Conservation (phyloP, 2,888 invertebrate species). For the Drosophila falleni region DNA sequence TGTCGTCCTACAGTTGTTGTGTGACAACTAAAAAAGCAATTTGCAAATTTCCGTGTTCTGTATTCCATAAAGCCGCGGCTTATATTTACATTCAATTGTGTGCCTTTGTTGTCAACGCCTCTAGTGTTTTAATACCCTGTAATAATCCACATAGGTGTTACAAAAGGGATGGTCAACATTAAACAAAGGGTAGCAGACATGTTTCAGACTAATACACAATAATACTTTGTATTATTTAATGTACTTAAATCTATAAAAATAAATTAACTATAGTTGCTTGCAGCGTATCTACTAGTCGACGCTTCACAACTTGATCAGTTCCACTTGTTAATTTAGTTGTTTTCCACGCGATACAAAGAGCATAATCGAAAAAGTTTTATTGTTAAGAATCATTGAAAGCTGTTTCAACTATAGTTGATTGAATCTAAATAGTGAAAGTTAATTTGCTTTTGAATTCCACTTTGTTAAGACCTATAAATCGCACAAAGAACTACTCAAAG, state of each 20-base stretch:
- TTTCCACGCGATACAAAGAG: conserved; percentile 14
- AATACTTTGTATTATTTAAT: no score
- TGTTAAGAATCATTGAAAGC: conserved; percentile 21
- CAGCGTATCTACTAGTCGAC: conserved; percentile 1
- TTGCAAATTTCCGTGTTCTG: conserved; percentile 37
- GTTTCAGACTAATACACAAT: no score
- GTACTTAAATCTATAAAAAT: no score
- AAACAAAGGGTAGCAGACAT: no score
- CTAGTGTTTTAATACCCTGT: conserved; percentile 16
- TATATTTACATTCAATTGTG: conserved; percentile 25
- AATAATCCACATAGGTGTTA: not conserved
- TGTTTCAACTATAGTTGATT: conserved; percentile 15
- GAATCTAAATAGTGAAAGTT: conserved; percentile 12
- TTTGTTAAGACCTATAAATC: not conserved
- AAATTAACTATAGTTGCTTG: no score
- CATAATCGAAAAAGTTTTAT: conserved; percentile 53
- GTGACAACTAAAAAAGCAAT: conserved; percentile 52
- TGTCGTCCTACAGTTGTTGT: conserved; percentile 16
- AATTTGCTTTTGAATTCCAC: not conserved
- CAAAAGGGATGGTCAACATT: not conserved
- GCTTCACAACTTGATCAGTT: not conserved
- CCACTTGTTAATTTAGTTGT: conserved; percentile 14
- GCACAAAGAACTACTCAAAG: no score
- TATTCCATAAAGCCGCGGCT: conserved; percentile 21
- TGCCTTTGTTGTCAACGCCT: conserved; percentile 31